Percentiles rank a stretch among this genome's conserved stretches.
Evolutionary conservation across 2,113 vertebrate species (phyloP).

Genomic region (Edolisoma coerulescens): DNA sequence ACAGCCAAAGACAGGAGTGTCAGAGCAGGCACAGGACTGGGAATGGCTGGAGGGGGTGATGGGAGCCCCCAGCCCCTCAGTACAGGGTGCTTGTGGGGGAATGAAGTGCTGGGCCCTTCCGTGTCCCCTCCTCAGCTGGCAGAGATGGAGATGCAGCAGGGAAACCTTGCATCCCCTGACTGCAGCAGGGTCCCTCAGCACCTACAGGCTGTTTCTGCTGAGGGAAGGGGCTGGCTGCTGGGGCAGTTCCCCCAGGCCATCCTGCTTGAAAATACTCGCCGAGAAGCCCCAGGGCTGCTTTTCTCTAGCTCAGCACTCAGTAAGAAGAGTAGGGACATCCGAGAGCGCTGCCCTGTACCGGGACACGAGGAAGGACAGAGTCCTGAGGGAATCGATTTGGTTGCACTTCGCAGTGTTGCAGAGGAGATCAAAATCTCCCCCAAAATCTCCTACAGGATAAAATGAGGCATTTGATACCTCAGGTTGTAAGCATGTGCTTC

Average conservation of each 20-base stretch:
- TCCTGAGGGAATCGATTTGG: neutral
- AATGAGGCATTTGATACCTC: neutral
- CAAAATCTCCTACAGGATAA: neutral
- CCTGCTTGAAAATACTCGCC: neutral
- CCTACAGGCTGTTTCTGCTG: neutral
- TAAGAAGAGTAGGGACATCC: neutral
- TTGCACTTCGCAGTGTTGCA: neutral
- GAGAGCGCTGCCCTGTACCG: accelerated
- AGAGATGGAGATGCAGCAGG: neutral
- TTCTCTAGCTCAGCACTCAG: neutral
- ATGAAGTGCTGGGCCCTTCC: neutral
- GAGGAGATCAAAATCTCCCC: neutral
- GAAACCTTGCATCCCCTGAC: neutral
- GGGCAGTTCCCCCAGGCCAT: accelerated
- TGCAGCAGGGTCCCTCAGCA: neutral
- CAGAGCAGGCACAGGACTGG: neutral
- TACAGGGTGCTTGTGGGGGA: accelerated
- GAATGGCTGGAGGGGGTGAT: accelerated
- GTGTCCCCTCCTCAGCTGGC: neutral
- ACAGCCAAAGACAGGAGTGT: constrained; percentile 27
- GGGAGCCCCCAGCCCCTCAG: neutral
- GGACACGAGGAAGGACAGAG: neutral
- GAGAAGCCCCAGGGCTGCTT: neutral
- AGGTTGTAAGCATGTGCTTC: accelerated
- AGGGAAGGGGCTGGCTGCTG: neutral